phyloP scores from a whole-genome alignment of 2,888 invertebrate species.

The Drosophila putrida region DNA sequence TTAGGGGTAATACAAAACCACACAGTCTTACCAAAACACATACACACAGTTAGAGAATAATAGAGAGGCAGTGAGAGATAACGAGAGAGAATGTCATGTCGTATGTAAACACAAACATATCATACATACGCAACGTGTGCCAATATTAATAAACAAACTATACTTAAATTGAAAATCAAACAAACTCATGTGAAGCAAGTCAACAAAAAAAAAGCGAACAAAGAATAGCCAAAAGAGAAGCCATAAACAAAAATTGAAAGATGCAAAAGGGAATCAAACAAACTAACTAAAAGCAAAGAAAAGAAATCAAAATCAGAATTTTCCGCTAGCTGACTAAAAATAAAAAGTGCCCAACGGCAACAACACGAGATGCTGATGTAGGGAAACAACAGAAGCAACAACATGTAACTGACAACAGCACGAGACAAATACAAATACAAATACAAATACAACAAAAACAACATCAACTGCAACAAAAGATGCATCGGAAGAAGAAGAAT shows the following conservation, averaged over 20 bases:
- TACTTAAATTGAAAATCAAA: conserved; percentile 79
- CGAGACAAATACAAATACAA: conserved; percentile 52
- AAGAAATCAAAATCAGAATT: conserved; percentile 59
- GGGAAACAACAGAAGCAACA: conserved; percentile 33
- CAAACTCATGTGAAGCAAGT: conserved; percentile 56
- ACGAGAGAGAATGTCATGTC: conserved; percentile 9
- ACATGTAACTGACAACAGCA: conserved; percentile 60
- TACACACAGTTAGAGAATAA: conserved; percentile 10
- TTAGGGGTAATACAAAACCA: conserved; percentile 71
- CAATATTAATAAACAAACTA: conserved; percentile 79
- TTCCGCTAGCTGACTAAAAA: conserved; percentile 71
- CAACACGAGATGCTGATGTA: conserved; percentile 44
- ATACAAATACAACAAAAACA: conserved; percentile 34
- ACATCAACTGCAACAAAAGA: conserved; percentile 19
- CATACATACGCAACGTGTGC: conserved; percentile 77
- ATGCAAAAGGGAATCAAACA: conserved; percentile 40
- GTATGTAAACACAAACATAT: conserved; percentile 63
- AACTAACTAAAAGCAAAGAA: conserved; percentile 35
- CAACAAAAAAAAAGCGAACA: conserved; percentile 25
- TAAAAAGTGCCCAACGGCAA: conserved; percentile 66
- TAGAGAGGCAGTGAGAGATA: neutral
- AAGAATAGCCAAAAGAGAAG: conserved; percentile 46
- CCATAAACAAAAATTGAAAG: conserved; percentile 42
- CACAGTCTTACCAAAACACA: conserved; percentile 42
- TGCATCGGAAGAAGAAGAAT: conserved; percentile 41